Evolutionary conservation across 2,888 invertebrate species (phyloP).

Genomic region (Argyresthia goedartella): DNA sequence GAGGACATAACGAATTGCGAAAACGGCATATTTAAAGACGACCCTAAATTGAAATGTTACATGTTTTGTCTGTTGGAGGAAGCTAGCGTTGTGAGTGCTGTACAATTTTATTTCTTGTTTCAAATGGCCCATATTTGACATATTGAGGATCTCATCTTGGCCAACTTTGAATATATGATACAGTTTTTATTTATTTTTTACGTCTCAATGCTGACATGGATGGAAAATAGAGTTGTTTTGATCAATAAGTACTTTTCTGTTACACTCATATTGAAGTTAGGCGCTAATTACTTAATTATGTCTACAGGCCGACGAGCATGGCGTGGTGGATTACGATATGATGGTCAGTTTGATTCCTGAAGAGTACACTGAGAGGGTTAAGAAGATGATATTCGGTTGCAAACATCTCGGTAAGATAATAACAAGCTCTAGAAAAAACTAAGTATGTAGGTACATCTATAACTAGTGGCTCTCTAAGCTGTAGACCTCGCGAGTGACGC

Average conservation of each 20-base stretch:
- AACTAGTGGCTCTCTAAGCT: too few species aligned
- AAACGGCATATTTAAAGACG: slow-evolving; percentile 69
- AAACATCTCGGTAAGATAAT: slow-evolving; percentile 45
- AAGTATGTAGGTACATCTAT: not conserved
- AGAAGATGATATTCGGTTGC: slow-evolving; percentile 49
- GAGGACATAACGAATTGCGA: slow-evolving; percentile 68
- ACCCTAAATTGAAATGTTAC: slow-evolving; percentile 66
- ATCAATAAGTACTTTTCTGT: too few species aligned
- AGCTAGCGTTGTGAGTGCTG: slow-evolving; percentile 57
- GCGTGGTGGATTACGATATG: slow-evolving; percentile 57
- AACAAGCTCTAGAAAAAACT: not conserved
- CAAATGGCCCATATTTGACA: too few species aligned
- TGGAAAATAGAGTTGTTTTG: too few species aligned
- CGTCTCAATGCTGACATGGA: too few species aligned
- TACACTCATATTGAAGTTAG: too few species aligned
- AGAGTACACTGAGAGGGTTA: slow-evolving; percentile 41
- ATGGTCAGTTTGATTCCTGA: slow-evolving; percentile 58
- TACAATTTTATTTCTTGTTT: not conserved
- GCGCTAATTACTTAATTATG: not conserved
- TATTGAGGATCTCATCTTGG: too few species aligned
- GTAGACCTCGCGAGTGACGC: too few species aligned
- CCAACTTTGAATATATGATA: too few species aligned
- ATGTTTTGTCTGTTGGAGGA: slow-evolving; percentile 67
- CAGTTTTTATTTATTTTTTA: too few species aligned
- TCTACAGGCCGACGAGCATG: slow-evolving; percentile 50